Conservation (phyloP, 1,140 invertebrate species). For the Drosophila sproati region DNA sequence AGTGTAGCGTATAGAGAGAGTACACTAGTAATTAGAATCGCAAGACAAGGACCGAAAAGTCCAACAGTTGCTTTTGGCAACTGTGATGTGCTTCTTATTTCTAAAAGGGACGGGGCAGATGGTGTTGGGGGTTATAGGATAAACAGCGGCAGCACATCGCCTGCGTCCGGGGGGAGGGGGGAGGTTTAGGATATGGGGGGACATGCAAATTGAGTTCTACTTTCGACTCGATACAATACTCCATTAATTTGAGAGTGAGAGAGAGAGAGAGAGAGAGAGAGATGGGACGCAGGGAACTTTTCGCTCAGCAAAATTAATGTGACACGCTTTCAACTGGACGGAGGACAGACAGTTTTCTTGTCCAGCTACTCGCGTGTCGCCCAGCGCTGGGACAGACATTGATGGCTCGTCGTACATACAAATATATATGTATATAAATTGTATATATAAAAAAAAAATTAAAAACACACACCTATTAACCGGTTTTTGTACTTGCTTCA, state of each 20-base stretch:
- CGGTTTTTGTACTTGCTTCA: conserved; percentile 40
- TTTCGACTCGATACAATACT: conserved; percentile 13
- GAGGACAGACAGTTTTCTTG: conserved; percentile 56
- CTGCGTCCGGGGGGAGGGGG: conserved; percentile 49
- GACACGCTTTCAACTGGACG: conserved; percentile 80
- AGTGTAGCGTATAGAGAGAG: conserved; percentile 21
- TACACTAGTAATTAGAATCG: conserved; percentile 20
- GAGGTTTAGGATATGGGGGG: not conserved
- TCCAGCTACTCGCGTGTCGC: conserved; percentile 84
- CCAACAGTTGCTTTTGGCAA: conserved; percentile 75
- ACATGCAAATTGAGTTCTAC: conserved; percentile 23
- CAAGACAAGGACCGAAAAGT: conserved; percentile 84
- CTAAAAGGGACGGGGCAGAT: conserved; percentile 11
- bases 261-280: not conserved
- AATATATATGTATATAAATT: conserved; percentile 8
- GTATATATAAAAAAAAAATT: conserved; percentile 16
- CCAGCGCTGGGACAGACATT: conserved; percentile 78
- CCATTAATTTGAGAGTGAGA: conserved; percentile 3
- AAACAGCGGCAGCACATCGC: conserved; percentile 62
- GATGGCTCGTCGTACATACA: conserved; percentile 44
- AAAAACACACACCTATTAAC: conserved; percentile 49
- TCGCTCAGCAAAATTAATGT: conserved; percentile 85
- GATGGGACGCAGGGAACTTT: conserved; percentile 78
- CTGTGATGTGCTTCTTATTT: conserved; percentile 72
- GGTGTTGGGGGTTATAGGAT: not conserved